Evolutionary conservation across 2,888 invertebrate species (phyloP).

Genomic region (Polyommatus iphigenia): DNA sequence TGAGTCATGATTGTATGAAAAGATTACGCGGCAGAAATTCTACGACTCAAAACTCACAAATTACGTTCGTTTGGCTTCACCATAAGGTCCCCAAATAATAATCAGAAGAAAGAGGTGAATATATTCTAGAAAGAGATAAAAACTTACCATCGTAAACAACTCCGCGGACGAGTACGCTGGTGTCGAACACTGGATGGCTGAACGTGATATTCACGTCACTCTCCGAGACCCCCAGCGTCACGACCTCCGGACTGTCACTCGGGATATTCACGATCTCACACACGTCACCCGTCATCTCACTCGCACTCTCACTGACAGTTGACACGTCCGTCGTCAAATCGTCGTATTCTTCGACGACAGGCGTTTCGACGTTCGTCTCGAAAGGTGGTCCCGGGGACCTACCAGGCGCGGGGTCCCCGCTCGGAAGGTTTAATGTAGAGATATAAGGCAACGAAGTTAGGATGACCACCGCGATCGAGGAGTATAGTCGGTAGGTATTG

Average conservation of each 20-base stretch:
- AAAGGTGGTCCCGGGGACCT: constrained; percentile 83
- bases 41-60: too few relatives aligned
- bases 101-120: not conserved
- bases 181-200: constrained; percentile 74
- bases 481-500: constrained; percentile 49
- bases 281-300: constrained; percentile 57
- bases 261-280: constrained; percentile 69
- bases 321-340: constrained; percentile 57
- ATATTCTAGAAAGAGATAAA: not conserved
- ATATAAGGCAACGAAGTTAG: constrained; percentile 68
- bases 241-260: constrained; percentile 68
- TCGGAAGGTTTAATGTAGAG: constrained; percentile 66
- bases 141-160: constrained; percentile 80
- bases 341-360: constrained; percentile 52
- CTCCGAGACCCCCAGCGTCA: constrained; percentile 63
- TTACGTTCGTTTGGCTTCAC: too few relatives aligned
- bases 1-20: too few relatives aligned
- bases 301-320: constrained; percentile 51
- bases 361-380: constrained; percentile 43
- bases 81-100: too few relatives aligned
- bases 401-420: constrained; percentile 84
- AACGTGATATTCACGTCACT: constrained; percentile 76
- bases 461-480: constrained; percentile 55
- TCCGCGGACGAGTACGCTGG: constrained; percentile 74
- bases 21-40: too few relatives aligned